Evolutionary conservation across 2,113 vertebrate genomes (phyloP), one percentile per base, ranked within the genome.

Genomic region (Rhea pennata): DNA sequence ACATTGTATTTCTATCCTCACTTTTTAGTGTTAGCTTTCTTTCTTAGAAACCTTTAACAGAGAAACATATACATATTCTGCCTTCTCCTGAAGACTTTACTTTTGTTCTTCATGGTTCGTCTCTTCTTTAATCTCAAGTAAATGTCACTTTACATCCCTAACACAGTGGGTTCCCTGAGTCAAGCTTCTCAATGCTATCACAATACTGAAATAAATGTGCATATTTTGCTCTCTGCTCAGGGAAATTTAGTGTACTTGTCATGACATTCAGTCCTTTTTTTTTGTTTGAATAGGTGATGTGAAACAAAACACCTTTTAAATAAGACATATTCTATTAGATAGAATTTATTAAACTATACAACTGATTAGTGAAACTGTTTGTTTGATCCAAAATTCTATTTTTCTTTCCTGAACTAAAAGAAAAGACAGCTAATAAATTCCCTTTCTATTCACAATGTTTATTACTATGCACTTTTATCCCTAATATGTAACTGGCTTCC

Each of bases 401-500:
- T 87, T 24, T 74, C 21, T 67, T 90, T 85, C 40, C 19, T 89
- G 59, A 92, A 61, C 5, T 39, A 19, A 56, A 88, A 75, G 42
- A 79, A 44, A 67, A 56, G 3, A 31, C 7, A 81, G 16, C 31
- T 66, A 89, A 92, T 80, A 91, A 59, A 87, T 93, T 92, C 46
- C 6, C 27, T 89, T 93, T 84, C 46, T 91, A 66, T 89, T 91
- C 27, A 71, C 71, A 12, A 36, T 67, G n/a, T 10, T 93, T 24
- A 80, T 87, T 93, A 83, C 15, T 59, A 62, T 56, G 26, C 71
- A 74, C 11, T 95, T 95, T 90, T 90, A 83, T 80, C 54, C 21
- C 44, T 92, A 91, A 91, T 91, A 92, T 66, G 66, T 81, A 79
- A 94, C 81, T 91, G 50, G 42, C 46, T 87, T 82, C 15, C 62